Evolutionary conservation across 2,113 vertebrate species (phyloP).

Genomic region (Pongo abelii): DNA sequence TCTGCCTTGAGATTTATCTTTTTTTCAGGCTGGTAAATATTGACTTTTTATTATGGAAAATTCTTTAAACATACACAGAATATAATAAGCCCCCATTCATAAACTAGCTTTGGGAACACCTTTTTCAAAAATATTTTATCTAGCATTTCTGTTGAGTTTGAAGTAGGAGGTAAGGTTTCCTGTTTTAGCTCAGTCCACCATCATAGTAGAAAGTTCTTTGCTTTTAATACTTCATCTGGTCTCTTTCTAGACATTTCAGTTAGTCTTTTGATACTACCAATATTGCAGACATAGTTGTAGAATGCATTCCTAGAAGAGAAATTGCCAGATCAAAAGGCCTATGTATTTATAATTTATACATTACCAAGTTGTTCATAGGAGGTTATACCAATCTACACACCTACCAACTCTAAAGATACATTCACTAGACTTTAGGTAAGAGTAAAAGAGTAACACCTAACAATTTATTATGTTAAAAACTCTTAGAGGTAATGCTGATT

Average conservation of each 20-base stretch:
- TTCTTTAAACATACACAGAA: background rate
- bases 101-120: background rate
- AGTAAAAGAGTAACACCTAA: background rate
- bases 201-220: background rate
- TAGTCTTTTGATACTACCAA: background rate
- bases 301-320: background rate
- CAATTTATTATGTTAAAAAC: background rate
- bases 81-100: background rate
- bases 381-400: background rate
- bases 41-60: background rate
- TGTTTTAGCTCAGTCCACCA: background rate
- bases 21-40: background rate
- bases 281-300: background rate
- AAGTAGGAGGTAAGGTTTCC: background rate
- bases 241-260: background rate
- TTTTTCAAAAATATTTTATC: background rate
- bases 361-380: background rate
- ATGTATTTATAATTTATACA: background rate
- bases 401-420: background rate
- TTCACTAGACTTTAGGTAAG: background rate
- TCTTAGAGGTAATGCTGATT: background rate
- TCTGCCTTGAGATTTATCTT: background rate
- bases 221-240: background rate
- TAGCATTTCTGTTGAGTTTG: background rate
- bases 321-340: background rate